phyloP scores from a whole-genome alignment of 92 coral and sea anemone genomes.

The Zoanthus solanderi region DNA sequence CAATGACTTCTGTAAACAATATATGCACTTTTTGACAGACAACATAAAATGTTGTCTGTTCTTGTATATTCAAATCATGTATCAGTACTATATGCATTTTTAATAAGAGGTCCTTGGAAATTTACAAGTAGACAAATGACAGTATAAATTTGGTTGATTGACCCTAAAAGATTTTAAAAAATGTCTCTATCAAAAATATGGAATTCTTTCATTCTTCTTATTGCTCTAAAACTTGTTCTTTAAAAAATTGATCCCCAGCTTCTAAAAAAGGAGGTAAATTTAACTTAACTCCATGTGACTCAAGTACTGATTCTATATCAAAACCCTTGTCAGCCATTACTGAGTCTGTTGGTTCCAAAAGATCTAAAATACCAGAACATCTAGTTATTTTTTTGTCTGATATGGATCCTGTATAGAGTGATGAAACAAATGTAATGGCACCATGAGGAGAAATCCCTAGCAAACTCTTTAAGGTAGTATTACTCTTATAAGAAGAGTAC shows the following conservation, averaged over 20 bases:
- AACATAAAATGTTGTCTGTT: not conserved
- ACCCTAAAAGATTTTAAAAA: constrained; percentile 47
- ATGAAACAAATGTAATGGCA: constrained; percentile 18
- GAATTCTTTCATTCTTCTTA: constrained; percentile 55
- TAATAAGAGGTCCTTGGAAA: constrained; percentile 52
- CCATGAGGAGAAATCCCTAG: constrained; percentile 27
- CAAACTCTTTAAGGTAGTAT: constrained; percentile 25
- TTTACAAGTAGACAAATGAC: constrained; percentile 58
- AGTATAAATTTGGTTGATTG: constrained; percentile 62
- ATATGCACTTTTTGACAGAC: constrained; percentile 3
- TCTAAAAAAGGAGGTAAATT: constrained; percentile 64
- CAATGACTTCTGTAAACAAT: constrained; percentile 14
- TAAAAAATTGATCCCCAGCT: constrained; percentile 52
- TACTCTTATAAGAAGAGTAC: constrained; percentile 22
- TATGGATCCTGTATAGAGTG: constrained; percentile 11
- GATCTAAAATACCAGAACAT: constrained; percentile 16
- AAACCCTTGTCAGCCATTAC: constrained; percentile 67
- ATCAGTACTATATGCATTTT: not conserved
- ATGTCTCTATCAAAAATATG: constrained; percentile 57
- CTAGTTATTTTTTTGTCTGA: constrained; percentile 19
- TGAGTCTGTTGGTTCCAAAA: constrained; percentile 58
- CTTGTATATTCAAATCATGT: constrained; percentile 1
- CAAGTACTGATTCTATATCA: constrained; percentile 45
- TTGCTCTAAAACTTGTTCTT: constrained; percentile 61
- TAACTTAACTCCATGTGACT: constrained; percentile 19